Evolutionary conservation across 2,888 invertebrate species (phyloP).

Genomic region (Apantesis nais): DNA sequence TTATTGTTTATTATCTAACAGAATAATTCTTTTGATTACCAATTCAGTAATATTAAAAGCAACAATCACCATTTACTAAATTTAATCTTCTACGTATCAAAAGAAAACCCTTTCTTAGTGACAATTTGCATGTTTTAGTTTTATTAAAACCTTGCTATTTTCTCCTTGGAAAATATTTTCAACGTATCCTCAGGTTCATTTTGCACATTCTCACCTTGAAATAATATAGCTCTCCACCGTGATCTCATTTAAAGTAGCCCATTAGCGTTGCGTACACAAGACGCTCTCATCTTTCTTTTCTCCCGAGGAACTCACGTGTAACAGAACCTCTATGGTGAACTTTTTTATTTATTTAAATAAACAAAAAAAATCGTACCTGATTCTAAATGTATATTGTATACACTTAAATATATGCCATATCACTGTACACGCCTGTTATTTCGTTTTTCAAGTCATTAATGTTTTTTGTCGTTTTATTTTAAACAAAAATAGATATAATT

Average conservation of each 20-base stretch:
- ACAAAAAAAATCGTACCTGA: not conserved
- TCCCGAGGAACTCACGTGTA: conserved; percentile 7
- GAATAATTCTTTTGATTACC: too few relatives aligned
- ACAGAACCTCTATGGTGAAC: not conserved
- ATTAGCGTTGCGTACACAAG: conserved; percentile 46
- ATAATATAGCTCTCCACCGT: conserved; percentile 14
- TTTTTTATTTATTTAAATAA: not conserved
- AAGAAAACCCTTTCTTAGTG: not conserved
- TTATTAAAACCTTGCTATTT: not conserved
- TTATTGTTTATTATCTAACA: too few relatives aligned
- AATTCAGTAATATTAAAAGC: not conserved
- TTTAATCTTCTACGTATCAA: not conserved
- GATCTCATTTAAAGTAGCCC: conserved; percentile 40
- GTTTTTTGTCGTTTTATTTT: too few relatives aligned
- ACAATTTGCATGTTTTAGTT: not conserved
- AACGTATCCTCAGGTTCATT: conserved; percentile 15
- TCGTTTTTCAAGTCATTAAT: too few relatives aligned
- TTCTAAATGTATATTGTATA: not conserved
- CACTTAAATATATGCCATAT: too few relatives aligned
- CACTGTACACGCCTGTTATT: too few relatives aligned
- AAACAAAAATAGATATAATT: too few relatives aligned
- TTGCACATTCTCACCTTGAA: conserved; percentile 16
- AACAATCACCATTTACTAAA: not conserved
- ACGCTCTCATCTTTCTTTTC: conserved; percentile 38
- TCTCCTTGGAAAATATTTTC: conserved; percentile 5